These are phyloP conservation scores for Podargus strigoides DNA, from an alignment of 2,797 vertebrate species.

Conservation along the genomic window DNA sequence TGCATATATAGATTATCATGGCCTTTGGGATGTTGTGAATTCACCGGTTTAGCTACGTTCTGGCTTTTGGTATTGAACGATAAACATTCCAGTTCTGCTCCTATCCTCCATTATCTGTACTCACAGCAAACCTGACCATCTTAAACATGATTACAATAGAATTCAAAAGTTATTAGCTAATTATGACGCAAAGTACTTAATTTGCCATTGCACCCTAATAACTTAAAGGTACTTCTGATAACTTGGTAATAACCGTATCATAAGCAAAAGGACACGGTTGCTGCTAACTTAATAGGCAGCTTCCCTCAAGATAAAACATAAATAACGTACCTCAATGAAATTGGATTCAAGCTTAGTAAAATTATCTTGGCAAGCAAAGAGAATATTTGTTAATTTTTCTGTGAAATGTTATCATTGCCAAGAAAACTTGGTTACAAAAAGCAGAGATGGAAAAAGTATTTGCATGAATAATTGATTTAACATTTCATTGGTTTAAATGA, in stretches of 20 bases:
- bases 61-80: conserved; percentile 7
- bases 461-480: conserved; percentile 60
- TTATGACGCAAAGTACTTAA: conserved; percentile 61
- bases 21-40: conserved; percentile 23
- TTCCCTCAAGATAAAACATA: conserved; percentile 61
- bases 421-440: conserved; percentile 60
- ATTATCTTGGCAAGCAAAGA: conserved; percentile 64
- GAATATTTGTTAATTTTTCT: conserved; percentile 58
- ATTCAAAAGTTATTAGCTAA: conserved; percentile 55
- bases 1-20: conserved; percentile 2
- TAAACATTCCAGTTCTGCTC: conserved; percentile 3
- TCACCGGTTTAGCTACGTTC: background rate
- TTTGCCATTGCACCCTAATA: conserved; percentile 59
- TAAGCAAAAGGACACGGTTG: conserved; percentile 58
- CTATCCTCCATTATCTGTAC: conserved; percentile 26
- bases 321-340: conserved; percentile 61
- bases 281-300: conserved; percentile 60
- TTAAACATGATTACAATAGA: conserved; percentile 53
- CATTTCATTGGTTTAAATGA: conserved; percentile 45
- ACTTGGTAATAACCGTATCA: conserved; percentile 52
- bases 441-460: conserved; percentile 51
- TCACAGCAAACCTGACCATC: conserved; percentile 52
- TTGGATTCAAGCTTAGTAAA: conserved; percentile 62
- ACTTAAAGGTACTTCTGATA: conserved; percentile 60
- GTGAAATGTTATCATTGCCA: conserved; percentile 66